A percentile compares a stretch with the other conserved stretches of the same genome.
Conservation (phyloP, 2,797 vertebrate species). For the Hydrocynus forskahlii region DNA sequence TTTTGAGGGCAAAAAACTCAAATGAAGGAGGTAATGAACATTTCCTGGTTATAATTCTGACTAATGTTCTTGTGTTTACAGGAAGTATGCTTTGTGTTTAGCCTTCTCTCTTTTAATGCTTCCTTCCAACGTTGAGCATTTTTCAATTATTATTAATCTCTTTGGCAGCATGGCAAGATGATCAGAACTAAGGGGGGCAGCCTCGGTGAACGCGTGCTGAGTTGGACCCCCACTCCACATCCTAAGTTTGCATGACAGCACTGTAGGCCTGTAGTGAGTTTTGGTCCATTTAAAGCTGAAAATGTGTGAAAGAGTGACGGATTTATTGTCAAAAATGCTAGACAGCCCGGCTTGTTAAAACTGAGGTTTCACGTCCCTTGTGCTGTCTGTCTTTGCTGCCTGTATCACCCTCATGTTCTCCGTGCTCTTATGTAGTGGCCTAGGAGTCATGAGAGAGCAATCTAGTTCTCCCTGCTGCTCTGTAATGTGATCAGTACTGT, state of each 20-base stretch:
- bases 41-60: background rate
- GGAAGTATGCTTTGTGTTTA: background rate
- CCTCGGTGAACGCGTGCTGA: constrained; percentile 15
- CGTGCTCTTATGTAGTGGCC: constrained; percentile 18
- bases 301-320: background rate
- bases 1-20: too few relatives aligned
- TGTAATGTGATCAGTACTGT: constrained; percentile 76
- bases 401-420: background rate
- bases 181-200: constrained; percentile 13
- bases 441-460: constrained; percentile 68
- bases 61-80: constrained; percentile 2
- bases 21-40: background rate
- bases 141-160: constrained; percentile 58
- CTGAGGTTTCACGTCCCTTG: constrained; percentile 5
- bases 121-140: constrained; percentile 21
- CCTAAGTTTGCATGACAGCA: background rate
- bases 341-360: background rate
- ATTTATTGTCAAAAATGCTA: background rate
- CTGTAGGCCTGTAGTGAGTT: background rate
- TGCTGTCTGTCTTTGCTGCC: background rate
- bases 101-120: constrained; percentile 8
- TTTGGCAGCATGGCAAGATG: constrained; percentile 38
- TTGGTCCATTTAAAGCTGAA: constrained; percentile 2
- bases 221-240: background rate
- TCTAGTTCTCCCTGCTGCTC: constrained; percentile 75